These are phyloP conservation scores for Platanista minor DNA, from an alignment of 2,113 vertebrate species.

Conservation along the genomic window DNA sequence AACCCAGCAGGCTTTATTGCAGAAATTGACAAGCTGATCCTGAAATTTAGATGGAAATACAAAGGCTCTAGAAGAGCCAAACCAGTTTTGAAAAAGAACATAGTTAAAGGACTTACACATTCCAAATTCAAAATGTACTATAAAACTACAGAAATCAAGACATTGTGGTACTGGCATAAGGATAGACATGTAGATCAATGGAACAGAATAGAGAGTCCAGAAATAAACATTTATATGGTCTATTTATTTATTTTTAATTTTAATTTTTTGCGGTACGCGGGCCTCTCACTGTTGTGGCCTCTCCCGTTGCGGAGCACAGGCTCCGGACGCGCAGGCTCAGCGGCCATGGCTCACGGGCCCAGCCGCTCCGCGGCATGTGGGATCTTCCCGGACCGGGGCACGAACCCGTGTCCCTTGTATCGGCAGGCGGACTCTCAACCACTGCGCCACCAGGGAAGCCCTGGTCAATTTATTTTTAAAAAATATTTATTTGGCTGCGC, in stretches of 20 bases:
- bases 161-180: not conserved
- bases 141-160: constrained; percentile 39
- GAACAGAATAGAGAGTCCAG: not conserved
- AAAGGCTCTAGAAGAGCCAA: constrained; percentile 30
- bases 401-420: no score
- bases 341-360: no score
- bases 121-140: constrained; percentile 1
- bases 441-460: no score
- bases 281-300: no score
- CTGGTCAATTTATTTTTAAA: not conserved
- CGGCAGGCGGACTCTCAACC: no score
- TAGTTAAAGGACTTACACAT: not conserved
- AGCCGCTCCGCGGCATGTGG: no score
- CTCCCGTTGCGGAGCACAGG: no score
- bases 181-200: not conserved
- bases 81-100: constrained; percentile 30
- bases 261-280: no score
- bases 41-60: constrained; percentile 9
- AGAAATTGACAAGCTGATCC: not conserved
- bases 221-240: not conserved
- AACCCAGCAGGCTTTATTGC: not conserved
- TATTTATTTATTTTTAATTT: no score
- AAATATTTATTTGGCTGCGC: no score
- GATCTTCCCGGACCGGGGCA: no score
- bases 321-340: no score